These are phyloP conservation scores for Malacosoma neustria DNA, from an alignment of 2,888 invertebrate genomes.

Conservation along the genomic window DNA sequence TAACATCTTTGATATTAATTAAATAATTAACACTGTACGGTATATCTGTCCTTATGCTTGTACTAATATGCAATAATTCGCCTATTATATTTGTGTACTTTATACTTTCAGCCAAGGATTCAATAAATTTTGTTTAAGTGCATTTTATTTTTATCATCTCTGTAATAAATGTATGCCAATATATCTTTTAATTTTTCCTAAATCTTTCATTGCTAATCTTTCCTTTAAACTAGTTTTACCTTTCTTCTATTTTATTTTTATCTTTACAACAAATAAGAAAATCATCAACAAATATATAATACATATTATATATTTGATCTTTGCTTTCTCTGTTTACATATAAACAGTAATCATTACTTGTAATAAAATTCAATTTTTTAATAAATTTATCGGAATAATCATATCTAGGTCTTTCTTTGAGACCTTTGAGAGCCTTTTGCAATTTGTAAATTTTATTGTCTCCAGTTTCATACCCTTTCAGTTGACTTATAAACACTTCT, in stretches of 20 bases:
- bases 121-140: constrained; percentile 20
- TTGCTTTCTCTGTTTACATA: too few species aligned
- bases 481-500: too few species aligned
- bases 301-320: constrained; percentile 14
- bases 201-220: constrained; percentile 23
- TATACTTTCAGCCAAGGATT: constrained; percentile 17
- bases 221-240: constrained; percentile 17
- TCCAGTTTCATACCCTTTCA: too few species aligned
- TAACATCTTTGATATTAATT: constrained; percentile 31
- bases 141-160: constrained; percentile 15
- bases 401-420: too few species aligned
- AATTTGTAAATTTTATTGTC: too few species aligned
- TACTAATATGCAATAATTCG: constrained; percentile 24
- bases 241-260: constrained; percentile 12
- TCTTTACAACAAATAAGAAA: constrained; percentile 22
- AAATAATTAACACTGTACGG: constrained; percentile 29
- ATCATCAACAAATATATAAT: constrained; percentile 19
- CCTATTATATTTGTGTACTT: constrained; percentile 25
- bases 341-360: too few species aligned
- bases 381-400: too few species aligned
- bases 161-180: constrained; percentile 28
- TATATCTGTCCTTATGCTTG: constrained; percentile 28
- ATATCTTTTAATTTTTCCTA: constrained; percentile 24
- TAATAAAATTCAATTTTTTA: too few species aligned
- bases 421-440: too few species aligned